phyloP scores from a whole-genome alignment of 1,140 invertebrate species.

The Diploscapter pachys region DNA sequence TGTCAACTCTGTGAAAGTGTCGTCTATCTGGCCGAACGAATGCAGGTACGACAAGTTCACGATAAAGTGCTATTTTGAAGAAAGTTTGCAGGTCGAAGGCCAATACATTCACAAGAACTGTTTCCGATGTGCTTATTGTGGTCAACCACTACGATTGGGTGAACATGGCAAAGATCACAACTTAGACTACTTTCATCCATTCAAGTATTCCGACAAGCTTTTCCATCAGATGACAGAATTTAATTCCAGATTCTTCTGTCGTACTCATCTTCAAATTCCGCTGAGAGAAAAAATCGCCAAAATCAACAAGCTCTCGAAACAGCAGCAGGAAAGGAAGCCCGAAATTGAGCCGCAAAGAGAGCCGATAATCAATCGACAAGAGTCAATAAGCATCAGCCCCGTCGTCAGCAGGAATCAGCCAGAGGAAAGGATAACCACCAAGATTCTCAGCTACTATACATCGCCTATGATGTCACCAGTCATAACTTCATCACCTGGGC shows the following conservation, averaged over 20 bases:
- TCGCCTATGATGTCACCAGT: neutral
- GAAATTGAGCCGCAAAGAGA: neutral
- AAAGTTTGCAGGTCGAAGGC: slow-evolving; percentile 16
- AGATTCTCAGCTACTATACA: neutral
- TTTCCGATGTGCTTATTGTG: slow-evolving; percentile 44
- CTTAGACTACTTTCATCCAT: slow-evolving; percentile 9
- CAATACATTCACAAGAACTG: slow-evolving; percentile 40
- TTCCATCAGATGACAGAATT: neutral
- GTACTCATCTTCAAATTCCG: slow-evolving; percentile 17
- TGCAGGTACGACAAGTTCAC: slow-evolving; percentile 28
- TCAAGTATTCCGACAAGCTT: slow-evolving; percentile 5
- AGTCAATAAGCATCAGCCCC: neutral
- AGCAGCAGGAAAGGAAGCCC: slow-evolving; percentile 7
- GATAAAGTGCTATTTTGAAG: neutral
- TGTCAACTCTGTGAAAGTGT: slow-evolving; percentile 9
- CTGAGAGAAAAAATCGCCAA: slow-evolving; percentile 14
- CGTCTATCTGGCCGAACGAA: slow-evolving; percentile 35
- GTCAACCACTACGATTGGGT: slow-evolving; percentile 33
- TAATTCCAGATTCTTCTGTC: slow-evolving; percentile 25
- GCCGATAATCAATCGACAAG: neutral
- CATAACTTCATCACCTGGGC: no score
- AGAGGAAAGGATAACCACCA: neutral
- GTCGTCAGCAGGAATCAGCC: neutral
- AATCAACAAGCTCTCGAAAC: slow-evolving; percentile 16
- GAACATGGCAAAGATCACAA: slow-evolving; percentile 26